Evolutionary conservation across 1,140 invertebrate species (phyloP).

Genomic region (Aphelenchoides fujianensis): DNA sequence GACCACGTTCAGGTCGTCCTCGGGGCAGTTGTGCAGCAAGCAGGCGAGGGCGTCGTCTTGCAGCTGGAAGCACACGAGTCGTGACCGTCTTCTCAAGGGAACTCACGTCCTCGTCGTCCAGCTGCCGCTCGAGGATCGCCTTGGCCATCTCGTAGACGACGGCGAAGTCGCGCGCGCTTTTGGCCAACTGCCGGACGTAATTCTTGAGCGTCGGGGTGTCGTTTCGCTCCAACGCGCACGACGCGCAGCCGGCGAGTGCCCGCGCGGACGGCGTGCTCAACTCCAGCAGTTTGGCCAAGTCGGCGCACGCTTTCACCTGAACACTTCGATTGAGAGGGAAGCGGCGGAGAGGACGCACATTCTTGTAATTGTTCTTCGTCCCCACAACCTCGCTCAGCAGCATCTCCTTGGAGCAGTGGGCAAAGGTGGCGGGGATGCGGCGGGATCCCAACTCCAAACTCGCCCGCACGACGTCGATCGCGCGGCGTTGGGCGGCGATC

Average conservation of each 20-base stretch:
- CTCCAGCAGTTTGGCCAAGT: constrained; percentile 13
- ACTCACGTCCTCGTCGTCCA: background rate
- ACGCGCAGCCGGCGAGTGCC: constrained; percentile 3
- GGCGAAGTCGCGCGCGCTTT: constrained; percentile 15
- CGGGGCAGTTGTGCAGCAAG: constrained; percentile 20
- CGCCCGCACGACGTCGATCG: background rate
- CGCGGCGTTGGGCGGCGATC: background rate
- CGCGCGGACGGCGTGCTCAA: constrained; percentile 3
- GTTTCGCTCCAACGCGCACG: background rate
- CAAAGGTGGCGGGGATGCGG: constrained; percentile 6
- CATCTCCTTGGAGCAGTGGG: constrained; percentile 12
- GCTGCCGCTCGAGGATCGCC: background rate
- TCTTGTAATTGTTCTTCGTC: constrained; percentile 15
- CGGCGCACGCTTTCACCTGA: constrained; percentile 12
- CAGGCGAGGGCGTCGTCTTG: constrained; percentile 9
- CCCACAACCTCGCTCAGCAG: constrained; percentile 5
- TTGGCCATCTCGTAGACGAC: constrained; percentile 19
- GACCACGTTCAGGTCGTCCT: constrained; percentile 15
- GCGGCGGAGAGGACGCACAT: background rate
- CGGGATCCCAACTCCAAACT: constrained; percentile 10
- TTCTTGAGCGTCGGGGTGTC: background rate
- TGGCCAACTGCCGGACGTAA: constrained; percentile 8
- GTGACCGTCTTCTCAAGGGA: background rate
- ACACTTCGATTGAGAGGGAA: background rate
- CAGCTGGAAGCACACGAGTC: background rate